These are phyloP conservation scores for Haemorhous mexicanus DNA, from an alignment of 2,113 vertebrate genomes.

Conservation along the genomic window DNA sequence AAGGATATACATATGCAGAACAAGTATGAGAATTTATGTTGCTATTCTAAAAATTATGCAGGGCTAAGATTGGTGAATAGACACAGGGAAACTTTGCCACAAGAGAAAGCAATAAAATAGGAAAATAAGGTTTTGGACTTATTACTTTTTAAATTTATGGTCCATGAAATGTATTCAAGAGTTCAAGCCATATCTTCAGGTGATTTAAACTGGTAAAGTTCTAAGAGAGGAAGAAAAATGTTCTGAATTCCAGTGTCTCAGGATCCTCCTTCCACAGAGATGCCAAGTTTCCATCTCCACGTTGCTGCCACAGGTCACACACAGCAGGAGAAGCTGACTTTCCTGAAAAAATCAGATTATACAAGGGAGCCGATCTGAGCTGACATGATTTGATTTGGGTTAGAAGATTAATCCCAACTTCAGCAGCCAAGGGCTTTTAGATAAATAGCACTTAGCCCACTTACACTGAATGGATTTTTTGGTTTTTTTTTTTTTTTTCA, in stretches of 20 bases:
- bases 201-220: neutral
- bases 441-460: constrained; percentile 63
- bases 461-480: constrained; percentile 22
- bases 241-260: neutral
- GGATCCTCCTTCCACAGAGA: neutral
- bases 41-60: neutral
- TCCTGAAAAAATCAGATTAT: constrained; percentile 60
- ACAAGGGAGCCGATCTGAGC: constrained; percentile 49
- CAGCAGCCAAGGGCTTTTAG: constrained; percentile 60
- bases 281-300: constrained; percentile 21
- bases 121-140: neutral
- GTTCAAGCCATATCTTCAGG: neutral
- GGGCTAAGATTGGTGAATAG: neutral
- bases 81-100: neutral
- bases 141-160: neutral
- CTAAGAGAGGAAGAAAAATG: neutral
- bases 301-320: constrained; percentile 23
- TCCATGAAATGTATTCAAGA: neutral
- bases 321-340: constrained; percentile 37
- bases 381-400: constrained; percentile 69
- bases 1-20: neutral
- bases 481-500: neutral
- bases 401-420: constrained; percentile 62
- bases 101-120: neutral
- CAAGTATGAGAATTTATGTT: neutral